These are phyloP conservation scores for Hapalemur alaotrensis DNA, from an alignment of 2,797 vertebrate species.

Conservation along the genomic window DNA sequence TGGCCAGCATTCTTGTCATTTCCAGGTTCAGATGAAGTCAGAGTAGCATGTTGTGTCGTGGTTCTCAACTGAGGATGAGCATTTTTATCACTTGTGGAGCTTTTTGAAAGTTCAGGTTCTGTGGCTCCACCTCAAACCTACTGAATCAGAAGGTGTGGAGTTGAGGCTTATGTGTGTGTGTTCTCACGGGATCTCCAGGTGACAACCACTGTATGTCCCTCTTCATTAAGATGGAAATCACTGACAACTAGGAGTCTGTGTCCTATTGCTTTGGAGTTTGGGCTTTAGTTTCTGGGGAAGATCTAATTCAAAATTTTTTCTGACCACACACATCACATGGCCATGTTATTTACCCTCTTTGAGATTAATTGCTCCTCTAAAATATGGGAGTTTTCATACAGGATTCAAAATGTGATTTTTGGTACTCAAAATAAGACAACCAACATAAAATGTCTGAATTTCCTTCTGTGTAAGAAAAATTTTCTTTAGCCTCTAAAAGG, in stretches of 20 bases:
- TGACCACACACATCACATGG: neutral
- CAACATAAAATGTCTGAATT: neutral
- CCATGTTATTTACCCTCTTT: neutral
- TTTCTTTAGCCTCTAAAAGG: slow-evolving; percentile 32
- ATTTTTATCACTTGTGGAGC: neutral
- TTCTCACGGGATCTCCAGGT: neutral
- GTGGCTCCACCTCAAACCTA: neutral
- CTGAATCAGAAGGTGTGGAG: neutral
- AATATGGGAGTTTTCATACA: neutral
- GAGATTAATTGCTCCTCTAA: slow-evolving; percentile 28
- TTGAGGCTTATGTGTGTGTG: neutral
- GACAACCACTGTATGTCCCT: neutral
- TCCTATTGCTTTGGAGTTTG: neutral
- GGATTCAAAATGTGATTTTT: slow-evolving; percentile 15
- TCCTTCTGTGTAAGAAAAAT: slow-evolving; percentile 45
- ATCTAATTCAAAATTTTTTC: neutral
- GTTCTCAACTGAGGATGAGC: neutral
- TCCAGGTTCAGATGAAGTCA: slow-evolving; percentile 52
- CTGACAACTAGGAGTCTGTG: neutral
- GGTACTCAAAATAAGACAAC: neutral
- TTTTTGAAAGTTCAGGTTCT: neutral
- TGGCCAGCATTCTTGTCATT: neutral
- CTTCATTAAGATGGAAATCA: neutral
- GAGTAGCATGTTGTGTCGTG: neutral
- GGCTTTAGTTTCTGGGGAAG: neutral